Evolutionary conservation across 2,113 vertebrate species (phyloP).

Genomic region (Triplophysa dalaica): DNA sequence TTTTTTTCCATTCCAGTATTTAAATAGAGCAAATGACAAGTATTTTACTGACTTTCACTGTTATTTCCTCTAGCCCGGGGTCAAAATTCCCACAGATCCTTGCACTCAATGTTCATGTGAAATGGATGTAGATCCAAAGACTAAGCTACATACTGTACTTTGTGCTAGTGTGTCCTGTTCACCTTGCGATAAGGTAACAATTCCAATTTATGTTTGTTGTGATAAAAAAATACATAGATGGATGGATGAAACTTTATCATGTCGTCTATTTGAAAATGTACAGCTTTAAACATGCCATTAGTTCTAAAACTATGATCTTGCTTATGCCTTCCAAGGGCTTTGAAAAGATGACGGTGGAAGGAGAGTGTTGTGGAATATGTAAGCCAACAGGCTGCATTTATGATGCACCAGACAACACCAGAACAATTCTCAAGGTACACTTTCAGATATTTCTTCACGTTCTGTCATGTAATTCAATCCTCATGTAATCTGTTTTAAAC

Average conservation of each 20-base stretch:
- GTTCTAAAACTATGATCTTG: not conserved
- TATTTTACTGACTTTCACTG: not conserved
- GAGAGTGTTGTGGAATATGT: conserved; percentile 82
- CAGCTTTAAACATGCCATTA: no score
- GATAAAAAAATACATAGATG: not conserved
- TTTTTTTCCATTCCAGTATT: not conserved
- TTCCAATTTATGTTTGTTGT: conserved; percentile 56
- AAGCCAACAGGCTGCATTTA: conserved; percentile 2
- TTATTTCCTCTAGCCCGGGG: conserved; percentile 65
- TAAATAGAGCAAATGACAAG: not conserved
- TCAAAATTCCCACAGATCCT: conserved; percentile 46
- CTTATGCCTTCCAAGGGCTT: conserved; percentile 11
- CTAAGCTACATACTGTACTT: conserved; percentile 44
- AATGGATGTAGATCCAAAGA: conserved; percentile 51
- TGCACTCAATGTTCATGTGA: conserved; percentile 79
- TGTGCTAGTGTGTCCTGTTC: conserved; percentile 70
- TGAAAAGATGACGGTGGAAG: not conserved
- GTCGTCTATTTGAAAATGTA: no score
- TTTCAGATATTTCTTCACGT: not conserved
- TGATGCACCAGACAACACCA: conserved; percentile 50
- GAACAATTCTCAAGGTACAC: conserved; percentile 61
- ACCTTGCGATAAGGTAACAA: conserved; percentile 68
- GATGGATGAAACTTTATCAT: no score
- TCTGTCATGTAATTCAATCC: not conserved
- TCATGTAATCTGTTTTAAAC: not conserved